phyloP scores from a whole-genome alignment of 2,888 invertebrate species.

The Dorcus parallelipipedus region DNA sequence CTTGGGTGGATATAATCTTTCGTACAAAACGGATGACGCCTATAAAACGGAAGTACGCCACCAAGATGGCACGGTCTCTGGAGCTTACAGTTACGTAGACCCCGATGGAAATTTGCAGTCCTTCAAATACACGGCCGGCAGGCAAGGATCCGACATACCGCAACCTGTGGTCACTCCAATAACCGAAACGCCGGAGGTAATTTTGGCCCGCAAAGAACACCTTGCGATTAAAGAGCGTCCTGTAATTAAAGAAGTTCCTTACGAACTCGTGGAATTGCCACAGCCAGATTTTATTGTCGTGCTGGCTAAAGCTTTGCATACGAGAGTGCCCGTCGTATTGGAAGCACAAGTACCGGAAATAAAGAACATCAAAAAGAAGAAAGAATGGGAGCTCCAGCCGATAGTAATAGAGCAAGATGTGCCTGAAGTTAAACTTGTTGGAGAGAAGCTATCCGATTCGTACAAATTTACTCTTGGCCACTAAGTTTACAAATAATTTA shows the following conservation, averaged over 20 bases:
- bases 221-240: constrained; percentile 14
- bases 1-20: constrained; percentile 27
- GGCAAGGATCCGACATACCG: constrained; percentile 17
- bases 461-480: too few relatives aligned
- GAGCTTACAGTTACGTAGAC: constrained; percentile 29
- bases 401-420: too few relatives aligned
- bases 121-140: constrained; percentile 24
- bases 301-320: too few relatives aligned
- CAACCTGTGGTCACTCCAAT: constrained; percentile 13
- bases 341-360: background rate
- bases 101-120: constrained; percentile 23
- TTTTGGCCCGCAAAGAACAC: constrained; percentile 28
- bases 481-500: too few relatives aligned
- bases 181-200: constrained; percentile 33
- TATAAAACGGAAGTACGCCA: constrained; percentile 25
- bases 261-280: constrained; percentile 4
- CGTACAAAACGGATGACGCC: constrained; percentile 22
- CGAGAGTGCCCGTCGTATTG: background rate
- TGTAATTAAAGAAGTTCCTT: constrained; percentile 13
- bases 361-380: background rate
- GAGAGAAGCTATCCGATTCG: too few relatives aligned
- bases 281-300: too few relatives aligned
- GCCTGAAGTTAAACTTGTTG: too few relatives aligned
- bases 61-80: constrained; percentile 24
- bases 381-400: too few relatives aligned